Evolutionary conservation across 2,797 vertebrate species (phyloP), one percentile per base, ranked within the genome.

Genomic region (Characodon lateralis): DNA sequence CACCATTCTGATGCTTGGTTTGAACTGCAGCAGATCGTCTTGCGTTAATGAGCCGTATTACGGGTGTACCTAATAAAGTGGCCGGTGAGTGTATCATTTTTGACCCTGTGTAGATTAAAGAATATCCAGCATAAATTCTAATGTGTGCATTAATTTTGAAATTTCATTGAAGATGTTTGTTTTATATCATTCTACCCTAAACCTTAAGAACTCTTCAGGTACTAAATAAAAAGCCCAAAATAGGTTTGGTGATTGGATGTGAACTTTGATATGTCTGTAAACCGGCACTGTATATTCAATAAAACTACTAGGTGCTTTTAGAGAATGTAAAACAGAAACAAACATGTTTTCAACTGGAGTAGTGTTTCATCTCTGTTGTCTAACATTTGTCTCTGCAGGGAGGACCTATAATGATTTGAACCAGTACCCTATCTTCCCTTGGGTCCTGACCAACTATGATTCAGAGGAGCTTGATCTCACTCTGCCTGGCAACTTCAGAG

Each of bases 361-460:
- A 26, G 26, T 35, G n/a, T 28, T 68, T 58, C 5, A 18, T 5
- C 16, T 7, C 5, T n/a, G 28, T 13, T 3, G 41, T 80, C 43
- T 1, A 3, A 1, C 39, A 1, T 68, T 35, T 31, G 22, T 70
- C 69, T 46, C 69, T 78, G 75, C 84, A 99, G 98, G 98, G 86
- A 97, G 98, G 93, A 99, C 98, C 0, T 99, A 99, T 80, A 99
- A 99, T 87, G 98, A 99, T 89, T 93, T 99, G 89, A 99, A 99
- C 93, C 98, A 99, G 89, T 99, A 99, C 84, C 98, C 98, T 0
- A 95, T 99, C 81, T 99, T 99, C 92, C 98, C 98, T 0, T 99
- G 98, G 98, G 98, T 99, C 78, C 93, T 99, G 92, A 99, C 98
- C 79, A 99, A 99, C 93, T 99, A 98, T 55, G 98, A 99, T 81